A percentile compares a stretch with the other conserved stretches of the same genome.
Evolutionary conservation across 2,888 invertebrate genomes (phyloP).

Genomic region (Ochlodes sylvanus): DNA sequence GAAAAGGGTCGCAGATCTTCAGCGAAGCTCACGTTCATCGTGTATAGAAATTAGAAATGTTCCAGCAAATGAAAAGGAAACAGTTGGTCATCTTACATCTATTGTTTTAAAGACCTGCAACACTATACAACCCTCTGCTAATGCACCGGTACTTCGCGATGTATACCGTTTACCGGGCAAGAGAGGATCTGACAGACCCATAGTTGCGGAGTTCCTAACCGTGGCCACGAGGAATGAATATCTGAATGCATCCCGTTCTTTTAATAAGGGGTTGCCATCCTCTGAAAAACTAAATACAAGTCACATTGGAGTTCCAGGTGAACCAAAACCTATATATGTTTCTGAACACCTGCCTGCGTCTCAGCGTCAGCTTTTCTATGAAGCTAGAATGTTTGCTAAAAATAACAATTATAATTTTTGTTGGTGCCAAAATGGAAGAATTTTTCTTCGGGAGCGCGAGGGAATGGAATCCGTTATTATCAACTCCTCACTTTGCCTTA

Average conservation of each 20-base stretch:
- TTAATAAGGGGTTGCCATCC: constrained; percentile 17
- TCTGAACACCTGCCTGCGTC: constrained; percentile 1
- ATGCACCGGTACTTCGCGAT: constrained; percentile 14
- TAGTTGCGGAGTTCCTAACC: constrained; percentile 14
- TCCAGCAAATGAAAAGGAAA: constrained; percentile 23
- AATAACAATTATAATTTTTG: constrained; percentile 20
- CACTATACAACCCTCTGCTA: constrained; percentile 5
- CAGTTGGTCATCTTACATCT: background rate
- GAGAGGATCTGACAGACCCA: constrained; percentile 18
- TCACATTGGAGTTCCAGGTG: constrained; percentile 20
- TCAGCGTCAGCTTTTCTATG: constrained; percentile 12
- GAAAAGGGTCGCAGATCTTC: constrained; percentile 8
- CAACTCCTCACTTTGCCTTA: constrained; percentile 1
- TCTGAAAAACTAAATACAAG: constrained; percentile 22
- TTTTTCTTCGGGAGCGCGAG: constrained; percentile 17
- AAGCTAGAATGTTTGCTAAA: constrained; percentile 10
- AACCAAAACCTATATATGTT: constrained; percentile 20
- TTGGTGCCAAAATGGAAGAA: constrained; percentile 21
- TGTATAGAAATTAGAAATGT: constrained; percentile 21
- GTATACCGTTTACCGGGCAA: constrained; percentile 25
- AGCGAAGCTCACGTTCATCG: constrained; percentile 16
- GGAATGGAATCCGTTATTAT: background rate
- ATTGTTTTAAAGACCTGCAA: constrained; percentile 20
- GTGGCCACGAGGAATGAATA: background rate
- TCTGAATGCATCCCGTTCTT: background rate